phyloP scores from a whole-genome alignment of 2,113 vertebrate species.

The Ornithorhynchus anatinus region DNA sequence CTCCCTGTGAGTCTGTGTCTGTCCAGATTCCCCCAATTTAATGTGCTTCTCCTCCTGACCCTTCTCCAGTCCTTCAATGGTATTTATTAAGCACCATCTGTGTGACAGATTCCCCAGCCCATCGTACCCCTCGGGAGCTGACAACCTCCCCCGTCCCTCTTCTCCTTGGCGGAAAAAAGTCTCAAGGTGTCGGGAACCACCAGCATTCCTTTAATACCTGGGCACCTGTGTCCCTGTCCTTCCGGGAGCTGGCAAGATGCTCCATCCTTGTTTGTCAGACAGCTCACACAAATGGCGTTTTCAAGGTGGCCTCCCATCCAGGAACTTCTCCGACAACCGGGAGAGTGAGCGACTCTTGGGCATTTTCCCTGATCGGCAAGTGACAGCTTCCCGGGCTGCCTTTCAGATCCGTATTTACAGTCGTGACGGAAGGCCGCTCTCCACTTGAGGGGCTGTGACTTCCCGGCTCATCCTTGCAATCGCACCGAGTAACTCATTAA shows the following conservation, averaged over 20 bases:
- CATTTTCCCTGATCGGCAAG: conserved; percentile 51
- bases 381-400: conserved; percentile 55
- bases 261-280: conserved; percentile 3
- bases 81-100: too few relatives aligned
- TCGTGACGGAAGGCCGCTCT: conserved; percentile 58
- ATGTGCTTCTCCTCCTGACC: too few relatives aligned
- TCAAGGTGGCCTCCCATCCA: conserved; percentile 44
- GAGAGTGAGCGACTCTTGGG: conserved; percentile 41
- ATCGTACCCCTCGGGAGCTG: too few relatives aligned
- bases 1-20: too few relatives aligned
- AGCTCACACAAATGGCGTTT: conserved; percentile 22
- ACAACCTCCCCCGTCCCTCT: accelerated
- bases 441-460: conserved; percentile 71
- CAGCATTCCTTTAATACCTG: neutral
- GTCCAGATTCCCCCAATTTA: too few relatives aligned
- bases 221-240: neutral
- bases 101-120: too few relatives aligned
- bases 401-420: conserved; percentile 69
- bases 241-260: neutral
- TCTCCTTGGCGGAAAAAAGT: neutral
- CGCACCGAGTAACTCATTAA: conserved; percentile 74
- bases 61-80: too few relatives aligned
- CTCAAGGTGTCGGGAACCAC: neutral
- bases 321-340: conserved; percentile 23
- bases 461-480: conserved; percentile 63